These are phyloP conservation scores for Florisuga fusca DNA, from an alignment of 2,797 vertebrate species.

Conservation along the genomic window DNA sequence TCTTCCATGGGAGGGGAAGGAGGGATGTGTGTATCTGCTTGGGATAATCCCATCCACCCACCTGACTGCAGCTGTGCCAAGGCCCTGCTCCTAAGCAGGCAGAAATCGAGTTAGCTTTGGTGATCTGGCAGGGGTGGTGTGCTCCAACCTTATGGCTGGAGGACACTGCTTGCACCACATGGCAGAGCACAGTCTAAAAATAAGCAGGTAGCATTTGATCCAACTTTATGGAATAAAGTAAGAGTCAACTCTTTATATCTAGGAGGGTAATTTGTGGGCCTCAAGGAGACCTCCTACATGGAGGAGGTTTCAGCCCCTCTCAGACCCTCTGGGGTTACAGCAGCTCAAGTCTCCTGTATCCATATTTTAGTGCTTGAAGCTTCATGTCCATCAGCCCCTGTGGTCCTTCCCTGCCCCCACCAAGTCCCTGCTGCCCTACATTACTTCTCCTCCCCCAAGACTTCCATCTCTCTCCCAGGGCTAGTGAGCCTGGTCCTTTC, in stretches of 20 bases:
- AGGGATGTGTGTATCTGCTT: neutral
- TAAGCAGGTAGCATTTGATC: slow-evolving; percentile 22
- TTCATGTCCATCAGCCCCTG: neutral
- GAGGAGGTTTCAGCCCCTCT: neutral
- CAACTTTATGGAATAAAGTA: neutral
- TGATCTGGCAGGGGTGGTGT: neutral
- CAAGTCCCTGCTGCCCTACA: neutral
- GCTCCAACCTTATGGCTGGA: neutral
- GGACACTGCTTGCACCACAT: neutral
- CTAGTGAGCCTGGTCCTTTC: neutral
- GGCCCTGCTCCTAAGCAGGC: neutral
- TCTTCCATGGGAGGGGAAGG: neutral
- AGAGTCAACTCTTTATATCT: neutral
- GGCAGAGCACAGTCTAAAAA: slow-evolving; percentile 18
- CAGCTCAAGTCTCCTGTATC: neutral
- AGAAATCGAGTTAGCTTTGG: neutral
- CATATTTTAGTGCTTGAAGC: neutral
- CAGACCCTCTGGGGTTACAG: neutral
- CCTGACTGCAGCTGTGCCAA: neutral
- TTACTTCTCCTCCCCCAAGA: neutral
- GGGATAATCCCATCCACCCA: neutral
- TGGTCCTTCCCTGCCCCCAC: neutral
- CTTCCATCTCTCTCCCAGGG: neutral
- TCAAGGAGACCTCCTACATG: neutral
- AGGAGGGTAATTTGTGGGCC: slow-evolving; percentile 35